These are phyloP conservation scores for Helicorthomorpha holstii DNA, from an alignment of 1,140 invertebrate genomes.

Conservation along the genomic window DNA sequence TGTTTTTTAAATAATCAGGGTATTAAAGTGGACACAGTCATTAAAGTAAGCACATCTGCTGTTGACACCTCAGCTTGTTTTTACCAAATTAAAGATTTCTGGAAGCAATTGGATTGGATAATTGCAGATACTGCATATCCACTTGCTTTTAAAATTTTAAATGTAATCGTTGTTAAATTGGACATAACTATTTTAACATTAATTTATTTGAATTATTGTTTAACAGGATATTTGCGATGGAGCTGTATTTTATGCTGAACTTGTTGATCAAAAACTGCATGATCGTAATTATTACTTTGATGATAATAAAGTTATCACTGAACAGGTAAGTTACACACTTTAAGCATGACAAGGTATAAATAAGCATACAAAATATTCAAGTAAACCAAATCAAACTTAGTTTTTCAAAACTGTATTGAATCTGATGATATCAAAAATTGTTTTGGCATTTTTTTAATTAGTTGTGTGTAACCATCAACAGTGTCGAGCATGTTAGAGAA, in stretches of 20 bases:
- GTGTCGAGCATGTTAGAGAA: constrained; percentile 78
- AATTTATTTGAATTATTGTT: too few relatives aligned
- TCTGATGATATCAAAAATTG: too few relatives aligned
- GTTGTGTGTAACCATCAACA: constrained; percentile 81
- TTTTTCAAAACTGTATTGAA: too few relatives aligned
- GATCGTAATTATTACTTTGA: constrained; percentile 64
- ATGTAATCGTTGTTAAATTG: too few relatives aligned
- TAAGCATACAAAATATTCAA: too few relatives aligned
- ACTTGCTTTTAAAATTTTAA: constrained; percentile 73
- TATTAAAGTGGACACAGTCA: constrained; percentile 60
- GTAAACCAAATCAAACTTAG: too few relatives aligned
- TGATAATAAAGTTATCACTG: constrained; percentile 64
- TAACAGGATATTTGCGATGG: constrained; percentile 61
- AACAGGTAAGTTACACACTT: too few relatives aligned
- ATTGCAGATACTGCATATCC: constrained; percentile 70
- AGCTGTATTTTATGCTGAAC: constrained; percentile 61
- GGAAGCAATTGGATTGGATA: constrained; percentile 82
- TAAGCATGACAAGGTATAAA: too few relatives aligned
- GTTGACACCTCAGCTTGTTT: constrained; percentile 81
- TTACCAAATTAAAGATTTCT: constrained; percentile 82
- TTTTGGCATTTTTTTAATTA: too few relatives aligned
- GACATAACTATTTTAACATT: too few relatives aligned
- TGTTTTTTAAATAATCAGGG: too few relatives aligned
- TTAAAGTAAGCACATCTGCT: constrained; percentile 79
- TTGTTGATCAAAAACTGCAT: constrained; percentile 58